Evolutionary conservation across 2,888 invertebrate species (phyloP).

Genomic region (Acrobasis repandana): DNA sequence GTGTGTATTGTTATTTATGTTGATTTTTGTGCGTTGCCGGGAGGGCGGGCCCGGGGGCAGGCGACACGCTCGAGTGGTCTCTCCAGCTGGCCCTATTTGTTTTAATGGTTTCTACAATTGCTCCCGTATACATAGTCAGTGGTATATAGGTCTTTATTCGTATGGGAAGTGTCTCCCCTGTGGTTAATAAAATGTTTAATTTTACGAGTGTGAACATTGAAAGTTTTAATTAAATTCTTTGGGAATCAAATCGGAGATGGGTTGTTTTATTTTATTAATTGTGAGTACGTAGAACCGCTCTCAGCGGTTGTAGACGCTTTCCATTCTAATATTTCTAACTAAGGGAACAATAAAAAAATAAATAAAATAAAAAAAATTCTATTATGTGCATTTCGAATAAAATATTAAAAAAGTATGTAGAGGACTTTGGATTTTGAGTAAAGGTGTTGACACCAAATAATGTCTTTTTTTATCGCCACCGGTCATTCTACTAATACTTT

Average conservation of each 20-base stretch:
- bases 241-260: neutral
- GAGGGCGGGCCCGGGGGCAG: slow-evolving; percentile 75
- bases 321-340: too few relatives aligned
- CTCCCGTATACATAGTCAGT: slow-evolving; percentile 62
- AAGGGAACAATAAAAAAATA: too few relatives aligned
- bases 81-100: slow-evolving; percentile 76
- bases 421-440: too few relatives aligned
- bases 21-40: slow-evolving; percentile 75
- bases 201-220: slow-evolving; percentile 32
- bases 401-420: too few relatives aligned
- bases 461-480: too few relatives aligned
- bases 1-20: slow-evolving; percentile 83
- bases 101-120: slow-evolving; percentile 74
- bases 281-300: too few relatives aligned
- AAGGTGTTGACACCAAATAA: too few relatives aligned
- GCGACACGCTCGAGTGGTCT: slow-evolving; percentile 68
- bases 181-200: slow-evolving; percentile 24
- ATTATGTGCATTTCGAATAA: too few relatives aligned
- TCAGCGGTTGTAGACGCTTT: too few relatives aligned
- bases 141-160: slow-evolving; percentile 55
- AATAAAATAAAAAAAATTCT: too few relatives aligned
- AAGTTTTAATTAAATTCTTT: slow-evolving; percentile 37
- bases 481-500: too few relatives aligned
- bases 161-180: slow-evolving; percentile 53
- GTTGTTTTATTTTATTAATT: neutral